phyloP scores from a whole-genome alignment of 2,113 vertebrate species.

The Myotis davidii region DNA sequence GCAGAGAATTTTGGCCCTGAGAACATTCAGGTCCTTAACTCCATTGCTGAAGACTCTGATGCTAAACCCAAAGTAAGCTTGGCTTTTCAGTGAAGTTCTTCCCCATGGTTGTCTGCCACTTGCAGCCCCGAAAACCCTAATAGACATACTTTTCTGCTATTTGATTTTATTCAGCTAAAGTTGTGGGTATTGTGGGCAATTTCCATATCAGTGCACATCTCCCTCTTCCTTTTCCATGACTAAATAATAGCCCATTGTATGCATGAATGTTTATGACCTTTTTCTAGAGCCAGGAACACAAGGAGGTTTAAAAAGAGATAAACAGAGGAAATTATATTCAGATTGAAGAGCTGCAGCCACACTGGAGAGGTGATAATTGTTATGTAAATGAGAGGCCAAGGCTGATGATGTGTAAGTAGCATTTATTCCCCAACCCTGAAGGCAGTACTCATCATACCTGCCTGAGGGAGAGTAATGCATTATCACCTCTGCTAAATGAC shows the following conservation, averaged over 20 bases:
- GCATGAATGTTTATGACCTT: slow-evolving; percentile 11
- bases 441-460: not conserved
- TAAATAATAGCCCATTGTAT: slow-evolving; percentile 17
- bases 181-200: not conserved
- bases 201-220: not conserved
- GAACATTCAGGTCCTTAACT: not conserved
- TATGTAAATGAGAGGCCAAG: slow-evolving; percentile 12
- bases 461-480: not conserved
- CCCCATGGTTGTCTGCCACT: not conserved
- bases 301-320: slow-evolving; percentile 31
- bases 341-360: not conserved
- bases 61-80: not conserved
- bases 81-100: not conserved
- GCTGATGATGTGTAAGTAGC: slow-evolving; percentile 22
- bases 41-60: not conserved
- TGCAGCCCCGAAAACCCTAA: not conserved
- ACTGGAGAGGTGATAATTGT: not conserved
- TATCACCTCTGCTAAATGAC: not conserved
- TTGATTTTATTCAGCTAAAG: slow-evolving; percentile 41
- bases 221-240: slow-evolving; percentile 3
- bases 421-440: not conserved
- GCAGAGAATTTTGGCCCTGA: not conserved
- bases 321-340: slow-evolving; percentile 46
- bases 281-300: slow-evolving; percentile 32
- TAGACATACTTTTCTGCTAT: not conserved